Base-by-base conservation (phyloP, 1,140 invertebrate genomes). In the Panonychus citri region DNA sequence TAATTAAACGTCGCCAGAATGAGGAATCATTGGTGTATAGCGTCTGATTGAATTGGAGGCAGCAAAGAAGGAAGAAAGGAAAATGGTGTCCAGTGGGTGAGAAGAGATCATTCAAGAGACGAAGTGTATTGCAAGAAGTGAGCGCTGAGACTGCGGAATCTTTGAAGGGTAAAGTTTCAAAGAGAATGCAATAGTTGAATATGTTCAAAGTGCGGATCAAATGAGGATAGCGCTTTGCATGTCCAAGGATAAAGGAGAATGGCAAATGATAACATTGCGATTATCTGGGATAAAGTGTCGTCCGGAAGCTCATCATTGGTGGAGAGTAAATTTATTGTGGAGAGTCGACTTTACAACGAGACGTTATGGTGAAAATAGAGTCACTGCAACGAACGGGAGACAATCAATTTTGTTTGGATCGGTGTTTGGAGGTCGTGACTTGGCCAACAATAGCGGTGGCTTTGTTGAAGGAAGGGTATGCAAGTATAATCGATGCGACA, bases 401-500 rank as follows among this genome's bases (percentile, higher is more conserved):
- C 62, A 91, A 88, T 30, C 13, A 51, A 34, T 21, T 1, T 53
- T 56, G 21, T 24, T 48, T 27, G 57, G 48, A 10, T 51, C 58
- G 7, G 58, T 61, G 28, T 27, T 39, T n/a, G 19, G 57, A 26
- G 30, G 49, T 24, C 24, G 27, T 21, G 53, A 59, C 13, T 40
- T 42, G 12, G 13, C 27, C 7, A 17, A 53, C 59, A 96, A 96
- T 65, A 70, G 90, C 94, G 0, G 91, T 96, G 67, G 75, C 81
- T 46, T 71, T 99, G 42, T 67, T 99, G 52, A 78, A 72, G 59
- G 83, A 94, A 72, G 93, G 94, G 25, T 88, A 93, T 65, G 94
- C 89, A 0, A 81, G 80, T 66, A 96, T 90, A 66, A 86, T 96
- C n/a, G 91, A 97, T 67, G 95, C 90, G 90, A 91, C 86, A 10